phyloP scores from a whole-genome alignment of 2,797 vertebrate species.

The Miichthys miiuy region DNA sequence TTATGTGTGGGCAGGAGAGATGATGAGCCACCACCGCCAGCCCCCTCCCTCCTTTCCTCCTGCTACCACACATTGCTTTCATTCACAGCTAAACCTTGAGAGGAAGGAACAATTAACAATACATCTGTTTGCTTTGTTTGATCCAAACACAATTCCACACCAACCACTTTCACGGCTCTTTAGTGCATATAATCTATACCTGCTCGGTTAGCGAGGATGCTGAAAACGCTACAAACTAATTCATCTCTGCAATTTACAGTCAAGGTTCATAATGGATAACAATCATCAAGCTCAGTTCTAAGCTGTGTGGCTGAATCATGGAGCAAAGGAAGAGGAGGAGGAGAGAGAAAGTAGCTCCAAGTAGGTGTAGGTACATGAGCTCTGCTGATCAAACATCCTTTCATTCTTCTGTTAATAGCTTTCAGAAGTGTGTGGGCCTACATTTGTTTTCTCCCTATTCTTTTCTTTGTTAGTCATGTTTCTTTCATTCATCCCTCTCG shows the following conservation, averaged over 20 bases:
- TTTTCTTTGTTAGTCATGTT: constrained; percentile 16
- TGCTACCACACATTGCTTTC: constrained; percentile 49
- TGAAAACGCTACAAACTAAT: constrained; percentile 9
- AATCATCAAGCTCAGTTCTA: constrained; percentile 7
- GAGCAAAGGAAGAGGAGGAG: constrained; percentile 13
- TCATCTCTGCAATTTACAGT: constrained; percentile 19
- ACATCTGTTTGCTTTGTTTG: constrained; percentile 27
- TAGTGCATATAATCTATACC: not conserved
- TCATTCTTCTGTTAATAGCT: constrained; percentile 33
- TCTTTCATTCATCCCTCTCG: constrained; percentile 2
- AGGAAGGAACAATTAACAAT: constrained; percentile 54
- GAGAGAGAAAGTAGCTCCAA: constrained; percentile 15
- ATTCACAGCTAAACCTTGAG: constrained; percentile 49
- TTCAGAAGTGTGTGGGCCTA: constrained; percentile 36
- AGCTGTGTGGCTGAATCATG: constrained; percentile 16
- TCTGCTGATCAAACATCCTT: constrained; percentile 45
- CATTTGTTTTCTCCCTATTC: constrained; percentile 1
- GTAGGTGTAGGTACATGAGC: constrained; percentile 27
- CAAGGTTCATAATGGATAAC: constrained; percentile 18
- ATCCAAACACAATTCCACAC: not conserved
- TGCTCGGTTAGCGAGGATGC: not conserved
- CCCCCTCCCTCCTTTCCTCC: not conserved
- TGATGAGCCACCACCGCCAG: constrained; percentile 25
- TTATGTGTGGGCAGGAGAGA: constrained; percentile 52
- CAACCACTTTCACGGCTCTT: not conserved